Conservation (phyloP, 1,140 invertebrate species). For the Cryptotermes secundus region DNA sequence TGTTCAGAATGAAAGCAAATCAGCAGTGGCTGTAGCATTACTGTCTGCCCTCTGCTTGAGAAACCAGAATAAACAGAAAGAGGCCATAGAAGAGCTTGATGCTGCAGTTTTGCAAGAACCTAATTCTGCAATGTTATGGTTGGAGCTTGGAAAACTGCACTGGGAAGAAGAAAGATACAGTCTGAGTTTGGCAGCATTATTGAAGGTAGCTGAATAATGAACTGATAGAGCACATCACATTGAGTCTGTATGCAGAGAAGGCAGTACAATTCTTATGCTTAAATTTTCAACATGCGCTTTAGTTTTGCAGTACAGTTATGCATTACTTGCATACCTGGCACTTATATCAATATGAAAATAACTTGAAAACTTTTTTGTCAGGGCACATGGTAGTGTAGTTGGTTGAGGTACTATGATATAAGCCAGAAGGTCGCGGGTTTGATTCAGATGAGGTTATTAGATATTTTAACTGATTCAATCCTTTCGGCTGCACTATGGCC, state of each 20-base stretch:
- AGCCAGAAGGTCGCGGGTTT: too few species aligned
- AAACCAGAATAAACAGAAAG: constrained; percentile 53
- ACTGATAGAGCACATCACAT: too few species aligned
- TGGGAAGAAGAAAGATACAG: constrained; percentile 62
- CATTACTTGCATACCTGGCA: too few species aligned
- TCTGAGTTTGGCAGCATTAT: constrained; percentile 61
- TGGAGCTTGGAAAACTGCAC: constrained; percentile 66
- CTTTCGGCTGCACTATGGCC: too few species aligned
- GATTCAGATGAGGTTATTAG: too few species aligned
- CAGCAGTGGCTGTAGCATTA: constrained; percentile 40
- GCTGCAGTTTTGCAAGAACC: constrained; percentile 44
- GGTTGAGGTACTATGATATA: too few species aligned
- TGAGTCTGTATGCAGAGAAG: background rate
- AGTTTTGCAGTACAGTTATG: too few species aligned
- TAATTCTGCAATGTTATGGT: constrained; percentile 55
- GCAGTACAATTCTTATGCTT: background rate
- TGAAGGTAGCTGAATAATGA: constrained; percentile 53
- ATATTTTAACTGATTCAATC: too few species aligned
- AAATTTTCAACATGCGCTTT: background rate
- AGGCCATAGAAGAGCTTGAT: constrained; percentile 53
- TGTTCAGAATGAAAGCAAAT: constrained; percentile 19
- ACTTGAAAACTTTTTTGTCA: too few species aligned
- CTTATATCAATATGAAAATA: too few species aligned
- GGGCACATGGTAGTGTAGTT: too few species aligned
- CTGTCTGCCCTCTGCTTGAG: constrained; percentile 45